phyloP scores from a whole-genome alignment of 2,888 invertebrate species.

The Ochropacha duplaris region DNA sequence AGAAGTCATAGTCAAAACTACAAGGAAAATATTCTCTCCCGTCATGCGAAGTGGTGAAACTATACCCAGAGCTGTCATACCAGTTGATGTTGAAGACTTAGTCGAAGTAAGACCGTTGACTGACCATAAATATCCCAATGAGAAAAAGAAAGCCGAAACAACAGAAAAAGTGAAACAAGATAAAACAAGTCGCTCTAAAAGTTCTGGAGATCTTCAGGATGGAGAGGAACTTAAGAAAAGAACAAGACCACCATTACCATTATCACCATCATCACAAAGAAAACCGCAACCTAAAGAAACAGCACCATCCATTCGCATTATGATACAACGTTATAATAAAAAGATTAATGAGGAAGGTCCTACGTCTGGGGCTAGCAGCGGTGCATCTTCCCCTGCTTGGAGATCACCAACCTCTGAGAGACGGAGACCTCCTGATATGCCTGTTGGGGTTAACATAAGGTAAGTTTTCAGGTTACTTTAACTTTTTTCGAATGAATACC shows the following conservation, averaged over 20 bases:
- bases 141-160: conserved; percentile 37
- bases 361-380: conserved; percentile 81
- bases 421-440: conserved; percentile 79
- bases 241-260: conserved; percentile 81
- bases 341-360: conserved; percentile 83
- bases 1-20: conserved; percentile 91
- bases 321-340: conserved; percentile 88
- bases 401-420: conserved; percentile 85
- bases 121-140: conserved; percentile 31
- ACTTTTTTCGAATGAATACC: no score
- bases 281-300: conserved; percentile 83
- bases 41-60: conserved; percentile 83
- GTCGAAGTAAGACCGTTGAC: conserved; percentile 17
- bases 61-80: conserved; percentile 78
- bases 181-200: conserved; percentile 47
- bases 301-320: conserved; percentile 86
- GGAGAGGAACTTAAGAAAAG: conserved; percentile 60
- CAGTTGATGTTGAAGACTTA: conserved; percentile 32
- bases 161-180: conserved; percentile 41
- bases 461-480: conserved; percentile 21
- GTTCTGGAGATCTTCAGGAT: conserved; percentile 66
- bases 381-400: conserved; percentile 86
- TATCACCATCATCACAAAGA: conserved; percentile 84
- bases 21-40: conserved; percentile 90
- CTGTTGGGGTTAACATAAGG: conserved; percentile 77